These are phyloP conservation scores for Semnopithecus entellus DNA, from an alignment of 2,113 vertebrate genomes.

Conservation along the genomic window DNA sequence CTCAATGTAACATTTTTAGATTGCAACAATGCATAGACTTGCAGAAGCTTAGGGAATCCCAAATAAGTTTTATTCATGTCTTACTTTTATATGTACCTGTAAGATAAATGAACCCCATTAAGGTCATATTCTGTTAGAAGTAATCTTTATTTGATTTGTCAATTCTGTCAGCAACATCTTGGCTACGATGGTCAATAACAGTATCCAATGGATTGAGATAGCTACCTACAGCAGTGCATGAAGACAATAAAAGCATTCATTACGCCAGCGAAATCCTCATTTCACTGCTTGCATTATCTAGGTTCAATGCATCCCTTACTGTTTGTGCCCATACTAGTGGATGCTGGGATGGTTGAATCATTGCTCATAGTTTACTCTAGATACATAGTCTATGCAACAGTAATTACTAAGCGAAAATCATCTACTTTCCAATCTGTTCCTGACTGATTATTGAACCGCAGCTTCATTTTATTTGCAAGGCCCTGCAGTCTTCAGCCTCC, in stretches of 20 bases:
- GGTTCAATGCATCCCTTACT: neutral
- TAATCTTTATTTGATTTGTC: constrained; percentile 41
- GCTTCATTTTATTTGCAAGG: constrained; percentile 4
- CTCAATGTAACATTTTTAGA: constrained; percentile 56
- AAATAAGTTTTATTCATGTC: constrained; percentile 53
- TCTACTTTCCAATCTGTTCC: neutral
- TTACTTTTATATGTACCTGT: constrained; percentile 46
- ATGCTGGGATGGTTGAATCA: neutral
- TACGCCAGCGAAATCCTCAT: neutral
- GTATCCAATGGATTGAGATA: neutral
- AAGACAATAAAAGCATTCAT: constrained; percentile 2
- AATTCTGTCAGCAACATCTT: neutral
- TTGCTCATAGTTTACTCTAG: neutral
- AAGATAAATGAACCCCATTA: constrained; percentile 47
- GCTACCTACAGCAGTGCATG: neutral
- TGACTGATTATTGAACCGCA: neutral
- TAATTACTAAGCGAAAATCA: neutral
- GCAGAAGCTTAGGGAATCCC: constrained; percentile 44
- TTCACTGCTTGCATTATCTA: neutral
- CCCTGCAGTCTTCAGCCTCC: neutral
- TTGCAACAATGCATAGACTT: constrained; percentile 23
- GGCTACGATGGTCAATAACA: neutral
- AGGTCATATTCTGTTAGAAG: constrained; percentile 13
- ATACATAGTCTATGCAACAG: neutral
- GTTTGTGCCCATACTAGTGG: neutral